These are phyloP conservation scores for Alectura lathami DNA, from an alignment of 2,113 vertebrate species.

Conservation along the genomic window DNA sequence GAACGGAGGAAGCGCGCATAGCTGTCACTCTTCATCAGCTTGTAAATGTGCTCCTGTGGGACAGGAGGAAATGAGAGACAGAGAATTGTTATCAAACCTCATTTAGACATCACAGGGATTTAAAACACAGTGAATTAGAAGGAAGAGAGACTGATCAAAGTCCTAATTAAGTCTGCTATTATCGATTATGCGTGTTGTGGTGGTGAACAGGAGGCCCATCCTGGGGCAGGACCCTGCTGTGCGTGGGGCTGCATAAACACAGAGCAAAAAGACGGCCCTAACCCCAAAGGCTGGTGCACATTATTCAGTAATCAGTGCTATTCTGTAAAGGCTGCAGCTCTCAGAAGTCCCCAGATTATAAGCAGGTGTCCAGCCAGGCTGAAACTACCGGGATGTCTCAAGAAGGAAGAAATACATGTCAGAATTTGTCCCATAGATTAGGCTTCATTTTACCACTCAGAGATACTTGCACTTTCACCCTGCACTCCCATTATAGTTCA, in stretches of 20 bases:
- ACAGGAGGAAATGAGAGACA: constrained; percentile 13
- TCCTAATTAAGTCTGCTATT: constrained; percentile 55
- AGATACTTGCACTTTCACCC: neutral
- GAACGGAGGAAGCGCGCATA: constrained; percentile 96
- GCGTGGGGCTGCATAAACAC: neutral
- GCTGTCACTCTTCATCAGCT: constrained; percentile 99
- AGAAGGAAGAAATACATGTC: neutral
- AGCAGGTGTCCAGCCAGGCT: neutral
- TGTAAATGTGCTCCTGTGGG: constrained; percentile 95
- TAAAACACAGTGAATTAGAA: neutral
- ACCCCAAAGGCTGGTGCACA: neutral
- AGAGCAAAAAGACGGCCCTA: neutral
- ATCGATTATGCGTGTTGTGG: constrained; percentile 44
- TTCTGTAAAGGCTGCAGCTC: neutral
- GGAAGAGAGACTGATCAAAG: constrained; percentile 29
- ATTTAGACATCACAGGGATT: constrained; percentile 41
- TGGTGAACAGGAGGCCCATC: neutral
- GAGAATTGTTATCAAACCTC: constrained; percentile 49
- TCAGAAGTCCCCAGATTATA: neutral
- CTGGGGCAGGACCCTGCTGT: constrained; percentile 26
- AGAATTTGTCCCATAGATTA: neutral
- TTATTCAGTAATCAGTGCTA: neutral
- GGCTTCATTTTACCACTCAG: neutral
- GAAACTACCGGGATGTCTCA: neutral
- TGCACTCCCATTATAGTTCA: neutral